These are phyloP conservation scores for Cheirogaleus medius DNA, from an alignment of 2,113 vertebrate species.

Conservation along the genomic window DNA sequence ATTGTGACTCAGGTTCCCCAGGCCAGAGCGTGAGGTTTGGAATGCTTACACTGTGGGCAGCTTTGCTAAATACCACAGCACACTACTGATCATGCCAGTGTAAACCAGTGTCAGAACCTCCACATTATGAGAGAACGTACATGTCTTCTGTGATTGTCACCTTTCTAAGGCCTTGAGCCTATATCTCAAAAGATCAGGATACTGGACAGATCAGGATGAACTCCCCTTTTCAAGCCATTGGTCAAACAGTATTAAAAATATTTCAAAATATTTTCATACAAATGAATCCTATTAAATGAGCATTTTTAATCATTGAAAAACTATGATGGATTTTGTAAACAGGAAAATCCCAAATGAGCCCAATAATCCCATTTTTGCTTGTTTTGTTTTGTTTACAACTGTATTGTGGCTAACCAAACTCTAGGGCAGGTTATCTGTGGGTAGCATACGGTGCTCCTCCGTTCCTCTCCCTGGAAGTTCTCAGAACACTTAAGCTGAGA, in stretches of 20 bases:
- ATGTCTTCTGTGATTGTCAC: neutral
- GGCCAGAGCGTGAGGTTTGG: slow-evolving; percentile 5
- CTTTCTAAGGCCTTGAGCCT: slow-evolving; percentile 14
- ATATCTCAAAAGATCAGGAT: neutral
- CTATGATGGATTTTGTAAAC: neutral
- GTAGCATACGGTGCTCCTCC: neutral
- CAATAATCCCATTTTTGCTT: neutral
- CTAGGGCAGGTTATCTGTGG: neutral
- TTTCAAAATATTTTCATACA: neutral
- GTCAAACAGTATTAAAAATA: neutral
- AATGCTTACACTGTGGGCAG: neutral
- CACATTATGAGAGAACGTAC: neutral
- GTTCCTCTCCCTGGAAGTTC: neutral
- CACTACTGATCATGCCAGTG: neutral
- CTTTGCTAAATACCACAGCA: neutral
- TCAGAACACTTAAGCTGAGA: neutral
- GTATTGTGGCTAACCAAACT: neutral
- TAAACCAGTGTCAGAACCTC: neutral
- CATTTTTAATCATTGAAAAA: neutral
- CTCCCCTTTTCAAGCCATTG: neutral
- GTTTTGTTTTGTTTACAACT: neutral
- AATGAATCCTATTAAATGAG: neutral
- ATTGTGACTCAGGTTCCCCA: neutral
- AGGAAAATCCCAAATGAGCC: neutral
- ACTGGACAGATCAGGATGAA: neutral